phyloP scores from a whole-genome alignment of 2,888 invertebrate species.

The Masnerella sp. region DNA sequence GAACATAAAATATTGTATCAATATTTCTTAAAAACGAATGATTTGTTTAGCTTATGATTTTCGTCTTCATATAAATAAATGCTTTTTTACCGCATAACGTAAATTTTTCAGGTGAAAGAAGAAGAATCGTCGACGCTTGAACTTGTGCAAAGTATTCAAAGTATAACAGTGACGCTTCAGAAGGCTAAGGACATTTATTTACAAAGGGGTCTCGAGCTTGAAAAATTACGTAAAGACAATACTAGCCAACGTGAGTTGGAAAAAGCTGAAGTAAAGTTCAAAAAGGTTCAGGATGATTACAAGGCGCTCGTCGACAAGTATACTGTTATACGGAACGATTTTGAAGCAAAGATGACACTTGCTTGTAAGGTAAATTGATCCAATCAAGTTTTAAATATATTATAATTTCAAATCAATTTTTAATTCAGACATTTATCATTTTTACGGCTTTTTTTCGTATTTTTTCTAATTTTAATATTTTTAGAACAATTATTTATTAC shows the following conservation, averaged over 20 bases:
- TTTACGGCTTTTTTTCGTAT: no score
- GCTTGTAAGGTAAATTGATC: constrained; percentile 93
- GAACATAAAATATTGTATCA: no score
- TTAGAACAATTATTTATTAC: no score
- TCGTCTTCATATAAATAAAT: no score
- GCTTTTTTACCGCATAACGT: no score
- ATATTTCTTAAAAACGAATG: no score
- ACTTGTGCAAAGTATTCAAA: constrained; percentile 91
- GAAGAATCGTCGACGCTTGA: constrained; percentile 95
- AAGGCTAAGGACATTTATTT: constrained; percentile 95
- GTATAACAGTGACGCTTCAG: constrained; percentile 90
- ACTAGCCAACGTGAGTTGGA: constrained; percentile 94
- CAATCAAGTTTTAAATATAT: no score
- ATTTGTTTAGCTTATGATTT: no score
- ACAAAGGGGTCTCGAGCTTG: constrained; percentile 91
- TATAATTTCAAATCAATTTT: no score
- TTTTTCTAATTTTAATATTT: no score
- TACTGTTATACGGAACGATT: constrained; percentile 92
- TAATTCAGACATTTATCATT: no score
- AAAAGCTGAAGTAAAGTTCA: constrained; percentile 94
- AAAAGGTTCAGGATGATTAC: constrained; percentile 97
- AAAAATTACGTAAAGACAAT: constrained; percentile 93
- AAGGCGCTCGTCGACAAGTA: constrained; percentile 95
- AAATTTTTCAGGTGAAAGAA: constrained; percentile 89
- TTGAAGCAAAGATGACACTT: constrained; percentile 96